phyloP scores from a whole-genome alignment of 1,140 invertebrate species.

The Pectinophora gossypiella region DNA sequence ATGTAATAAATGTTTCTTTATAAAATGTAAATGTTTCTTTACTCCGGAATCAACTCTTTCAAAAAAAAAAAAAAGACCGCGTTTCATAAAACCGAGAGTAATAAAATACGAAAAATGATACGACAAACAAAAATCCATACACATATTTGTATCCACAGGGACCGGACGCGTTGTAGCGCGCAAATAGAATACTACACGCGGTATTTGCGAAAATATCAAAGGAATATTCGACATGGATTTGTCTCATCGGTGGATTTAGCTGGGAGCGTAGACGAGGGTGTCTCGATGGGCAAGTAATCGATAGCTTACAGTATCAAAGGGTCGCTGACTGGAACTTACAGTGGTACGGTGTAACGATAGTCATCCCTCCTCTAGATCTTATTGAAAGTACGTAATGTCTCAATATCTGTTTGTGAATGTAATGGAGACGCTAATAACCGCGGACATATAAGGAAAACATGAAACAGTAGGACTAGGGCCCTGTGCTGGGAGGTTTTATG shows the following conservation, averaged over 20 bases:
- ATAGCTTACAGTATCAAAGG: background rate
- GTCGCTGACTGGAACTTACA: background rate
- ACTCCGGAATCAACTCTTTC: too few relatives aligned
- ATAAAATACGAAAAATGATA: background rate
- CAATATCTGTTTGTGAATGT: background rate
- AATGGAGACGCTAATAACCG: background rate
- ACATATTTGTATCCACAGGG: slow-evolving; percentile 1
- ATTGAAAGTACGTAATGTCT: slow-evolving; percentile 2
- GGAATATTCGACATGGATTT: background rate
- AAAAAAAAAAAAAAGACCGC: too few relatives aligned
- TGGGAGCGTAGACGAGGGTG: background rate
- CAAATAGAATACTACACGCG: background rate
- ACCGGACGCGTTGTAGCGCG: background rate
- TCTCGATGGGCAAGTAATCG: background rate
- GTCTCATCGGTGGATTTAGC: background rate
- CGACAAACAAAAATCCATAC: slow-evolving; percentile 2
- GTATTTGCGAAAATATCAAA: background rate
- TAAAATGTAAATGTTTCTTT: too few relatives aligned
- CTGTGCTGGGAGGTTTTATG: too few relatives aligned
- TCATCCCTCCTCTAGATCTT: background rate
- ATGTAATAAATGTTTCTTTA: too few relatives aligned
- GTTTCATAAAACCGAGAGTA: slow-evolving; percentile 1
- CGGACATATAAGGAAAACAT: too few relatives aligned
- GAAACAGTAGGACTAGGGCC: too few relatives aligned
- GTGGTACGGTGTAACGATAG: background rate